Base-by-base conservation (phyloP, 2,797 vertebrate species). In the Hirundo rustica region DNA sequence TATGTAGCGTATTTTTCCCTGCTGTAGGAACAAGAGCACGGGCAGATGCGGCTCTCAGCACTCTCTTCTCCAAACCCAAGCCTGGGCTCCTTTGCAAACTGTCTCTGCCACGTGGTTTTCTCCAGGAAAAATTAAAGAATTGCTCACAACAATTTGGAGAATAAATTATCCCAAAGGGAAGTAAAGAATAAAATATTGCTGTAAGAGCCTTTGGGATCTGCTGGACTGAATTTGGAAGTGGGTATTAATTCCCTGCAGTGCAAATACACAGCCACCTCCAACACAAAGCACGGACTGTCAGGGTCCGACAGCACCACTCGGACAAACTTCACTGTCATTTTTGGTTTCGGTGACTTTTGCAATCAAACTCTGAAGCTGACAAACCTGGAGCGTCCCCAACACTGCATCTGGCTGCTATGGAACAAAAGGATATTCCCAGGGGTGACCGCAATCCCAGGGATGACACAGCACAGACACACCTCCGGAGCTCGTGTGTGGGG, bases 1-100 rank as follows among this genome's bases (percentile, higher is more conserved):
- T 1, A 8, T 27, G 1, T 0, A 1, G 48, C 1, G 5, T 3
- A 2, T 18, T 27, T 21, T 25, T 50, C 21, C 32, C 51, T 4
- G 17, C 21, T 10, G 30, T 5, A 15, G 36, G 25, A 14, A 6
- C 11, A 9, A 68, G 32, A 76, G 40, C 20, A 1, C 34, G 8
- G 40, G 16, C 5, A 21, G 40, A 15, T 0, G 2, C 40, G 12
- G 48, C 40, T 30, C 29, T 12, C 26, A 1, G 10, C 21, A 2
- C 13, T 29, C 25, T 2, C 6, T 8, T 9, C 17, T 12, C 73
- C 65, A 30, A 26, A 40, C 13, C 7, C 16, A 21, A 1, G 20
- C 8, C 21, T 7, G n/a, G 38, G 20, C 29, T n/a, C 64, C 29
- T 54, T 4, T 11, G 13, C 13, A 7, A 21, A 11, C 13, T 34